Percentiles rank a stretch among this genome's conserved stretches.
These are phyloP conservation scores for Limnodromus scolopaceus DNA, from an alignment of 2,797 vertebrate species.

Conservation along the genomic window DNA sequence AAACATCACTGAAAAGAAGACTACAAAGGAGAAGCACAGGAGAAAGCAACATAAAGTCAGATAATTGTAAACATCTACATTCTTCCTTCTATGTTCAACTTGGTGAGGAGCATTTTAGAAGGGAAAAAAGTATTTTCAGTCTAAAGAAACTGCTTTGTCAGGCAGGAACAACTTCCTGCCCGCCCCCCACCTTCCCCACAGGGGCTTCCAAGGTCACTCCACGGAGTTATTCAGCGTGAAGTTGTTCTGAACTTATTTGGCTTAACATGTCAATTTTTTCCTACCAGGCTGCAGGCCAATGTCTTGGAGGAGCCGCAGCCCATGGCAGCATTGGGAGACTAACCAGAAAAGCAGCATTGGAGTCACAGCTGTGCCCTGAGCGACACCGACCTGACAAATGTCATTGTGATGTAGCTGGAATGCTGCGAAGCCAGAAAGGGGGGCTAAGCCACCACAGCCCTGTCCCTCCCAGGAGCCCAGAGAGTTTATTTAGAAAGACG, in stretches of 20 bases:
- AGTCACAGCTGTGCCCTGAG: background rate
- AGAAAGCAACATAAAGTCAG: background rate
- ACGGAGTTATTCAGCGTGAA: background rate
- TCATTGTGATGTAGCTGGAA: background rate
- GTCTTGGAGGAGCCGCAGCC: background rate
- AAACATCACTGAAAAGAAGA: background rate
- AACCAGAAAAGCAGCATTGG: background rate
- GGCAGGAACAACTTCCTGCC: background rate
- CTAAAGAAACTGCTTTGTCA: background rate
- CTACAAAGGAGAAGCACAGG: background rate
- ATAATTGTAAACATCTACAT: background rate
- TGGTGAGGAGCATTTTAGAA: background rate
- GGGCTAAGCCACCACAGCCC: background rate
- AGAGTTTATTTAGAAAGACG: background rate
- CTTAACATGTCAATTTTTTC: conserved; percentile 39
- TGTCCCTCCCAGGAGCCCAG: background rate
- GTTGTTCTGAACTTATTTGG: background rate
- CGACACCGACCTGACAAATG: background rate
- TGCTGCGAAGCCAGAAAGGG: background rate
- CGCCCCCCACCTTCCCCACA: background rate
- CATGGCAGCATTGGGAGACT: background rate
- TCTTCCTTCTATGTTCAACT: background rate
- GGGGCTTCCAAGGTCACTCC: conserved; percentile 63
- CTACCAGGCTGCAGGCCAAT: background rate
- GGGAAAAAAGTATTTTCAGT: background rate